phyloP scores from a whole-genome alignment of 2,888 invertebrate genomes.

The Caenorhabditis drosophilae region DNA sequence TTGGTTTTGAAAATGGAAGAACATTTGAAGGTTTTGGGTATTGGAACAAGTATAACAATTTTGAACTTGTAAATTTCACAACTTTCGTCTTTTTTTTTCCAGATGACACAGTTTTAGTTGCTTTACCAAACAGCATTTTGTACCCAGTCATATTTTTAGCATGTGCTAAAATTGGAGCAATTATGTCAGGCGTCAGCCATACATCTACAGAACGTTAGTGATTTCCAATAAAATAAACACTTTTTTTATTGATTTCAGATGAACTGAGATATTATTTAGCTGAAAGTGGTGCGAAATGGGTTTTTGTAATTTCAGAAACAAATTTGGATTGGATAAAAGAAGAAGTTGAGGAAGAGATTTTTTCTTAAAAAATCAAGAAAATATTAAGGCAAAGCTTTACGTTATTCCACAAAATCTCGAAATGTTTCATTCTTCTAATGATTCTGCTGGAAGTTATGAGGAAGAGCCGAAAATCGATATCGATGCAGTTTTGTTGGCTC shows the following conservation, averaged over 20 bases:
- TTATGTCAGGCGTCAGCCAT: slow-evolving; percentile 45
- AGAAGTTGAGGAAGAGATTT: no score
- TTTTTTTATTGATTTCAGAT: slow-evolving; percentile 4
- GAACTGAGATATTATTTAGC: slow-evolving; percentile 24
- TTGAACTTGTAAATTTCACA: no score
- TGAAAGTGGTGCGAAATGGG: slow-evolving; percentile 14
- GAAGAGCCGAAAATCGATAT: slow-evolving; percentile 1
- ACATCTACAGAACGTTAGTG: slow-evolving; percentile 32
- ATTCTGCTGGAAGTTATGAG: neutral
- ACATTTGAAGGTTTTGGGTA: no score
- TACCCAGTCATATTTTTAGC: slow-evolving; percentile 54
- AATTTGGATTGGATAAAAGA: neutral
- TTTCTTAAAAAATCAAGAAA: no score
- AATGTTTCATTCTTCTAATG: no score
- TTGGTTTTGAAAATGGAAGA: no score
- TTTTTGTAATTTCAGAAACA: slow-evolving; percentile 9
- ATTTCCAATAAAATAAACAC: neutral
- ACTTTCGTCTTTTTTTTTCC: no score
- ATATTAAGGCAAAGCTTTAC: no score
- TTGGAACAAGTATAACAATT: no score
- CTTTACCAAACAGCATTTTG: slow-evolving; percentile 52
- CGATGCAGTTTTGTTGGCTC: slow-evolving; percentile 43
- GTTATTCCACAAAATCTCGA: no score
- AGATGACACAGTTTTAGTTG: slow-evolving; percentile 50
- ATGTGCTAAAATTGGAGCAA: slow-evolving; percentile 46